Base-by-base conservation (phyloP, 1,140 invertebrate species). In the Leptestheria dahalacensis region DNA sequence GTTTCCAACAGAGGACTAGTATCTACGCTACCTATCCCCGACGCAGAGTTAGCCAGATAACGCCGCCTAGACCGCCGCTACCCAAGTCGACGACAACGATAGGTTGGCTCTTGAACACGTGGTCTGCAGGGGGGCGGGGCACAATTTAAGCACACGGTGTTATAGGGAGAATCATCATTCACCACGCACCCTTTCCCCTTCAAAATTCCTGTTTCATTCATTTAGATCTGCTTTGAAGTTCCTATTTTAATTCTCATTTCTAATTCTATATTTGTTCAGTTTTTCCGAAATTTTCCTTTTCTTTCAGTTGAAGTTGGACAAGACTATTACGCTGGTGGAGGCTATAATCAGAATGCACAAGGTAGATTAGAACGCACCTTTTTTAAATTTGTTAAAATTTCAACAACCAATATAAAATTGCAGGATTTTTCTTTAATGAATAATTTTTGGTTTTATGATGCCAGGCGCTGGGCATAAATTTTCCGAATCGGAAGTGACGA, bases 401-500 rank as follows among this genome's bases (percentile, higher is more conserved):
- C 33, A 41, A 9, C 6, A 41, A 55, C 33, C n/a, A n/a, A n/a
- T n/a, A n/a, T n/a, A n/a, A n/a, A n/a, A n/a, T n/a, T n/a, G n/a
- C n/a, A n/a, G n/a, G n/a, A n/a, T n/a, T n/a, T n/a, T n/a, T n/a
- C n/a, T n/a, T n/a, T n/a, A n/a, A n/a, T n/a, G n/a, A n/a, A n/a
- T n/a, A n/a, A n/a, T n/a, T 50, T 48, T 61, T 62, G 54, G 21
- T 62, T 51, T 41, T 50, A 53, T 57, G 41, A 50, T 49, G 47
- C 59, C 58, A 90, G 88, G 88, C 77, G 88, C 86, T 62, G 84
- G 84, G 48, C 82, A 85, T 67, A 82, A 84, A 65, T 94, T 91
- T 78, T 83, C 88, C 66, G 87, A 91, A 74, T 84, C 86, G 66
- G 86, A 92, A 74, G 89, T 94, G 67, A 94, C 89, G 68, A 90